These are phyloP conservation scores for Cottoperca gobio DNA, from an alignment of 2,797 vertebrate genomes.

Conservation along the genomic window DNA sequence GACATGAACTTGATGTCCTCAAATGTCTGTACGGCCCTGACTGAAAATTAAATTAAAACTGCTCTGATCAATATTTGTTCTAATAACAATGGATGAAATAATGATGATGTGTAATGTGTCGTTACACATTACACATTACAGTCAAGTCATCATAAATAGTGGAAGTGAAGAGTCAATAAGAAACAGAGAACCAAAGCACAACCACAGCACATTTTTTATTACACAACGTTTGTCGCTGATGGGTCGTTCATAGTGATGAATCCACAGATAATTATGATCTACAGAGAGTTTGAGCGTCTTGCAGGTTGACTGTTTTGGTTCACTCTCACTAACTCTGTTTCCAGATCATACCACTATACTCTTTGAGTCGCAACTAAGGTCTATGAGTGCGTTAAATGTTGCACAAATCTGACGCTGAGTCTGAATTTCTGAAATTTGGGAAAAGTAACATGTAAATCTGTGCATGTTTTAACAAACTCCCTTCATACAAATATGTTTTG, in stretches of 20 bases:
- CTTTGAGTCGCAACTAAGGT: not conserved
- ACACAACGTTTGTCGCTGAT: conserved; percentile 4
- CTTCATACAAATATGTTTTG: no score
- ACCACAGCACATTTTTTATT: conserved; percentile 56
- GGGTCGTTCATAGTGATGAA: not conserved
- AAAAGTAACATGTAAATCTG: not conserved
- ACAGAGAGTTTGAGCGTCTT: not conserved
- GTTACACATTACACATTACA: no score
- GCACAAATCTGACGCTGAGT: not conserved
- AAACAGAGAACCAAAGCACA: conserved; percentile 45
- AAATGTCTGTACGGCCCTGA: not conserved
- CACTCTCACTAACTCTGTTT: not conserved
- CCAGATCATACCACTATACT: not conserved
- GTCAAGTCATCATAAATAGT: conserved; percentile 46
- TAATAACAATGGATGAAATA: not conserved
- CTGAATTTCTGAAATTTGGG: not conserved
- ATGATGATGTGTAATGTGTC: not conserved
- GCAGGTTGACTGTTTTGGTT: not conserved
- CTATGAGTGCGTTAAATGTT: not conserved
- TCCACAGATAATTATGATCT: not conserved
- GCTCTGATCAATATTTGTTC: not conserved
- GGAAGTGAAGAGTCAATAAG: conserved; percentile 44
- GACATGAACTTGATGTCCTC: not conserved
- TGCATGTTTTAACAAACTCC: not conserved
- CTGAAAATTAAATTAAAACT: not conserved